These are phyloP conservation scores for Laticauda colubrina DNA, from an alignment of 2,113 vertebrate genomes.

Conservation along the genomic window DNA sequence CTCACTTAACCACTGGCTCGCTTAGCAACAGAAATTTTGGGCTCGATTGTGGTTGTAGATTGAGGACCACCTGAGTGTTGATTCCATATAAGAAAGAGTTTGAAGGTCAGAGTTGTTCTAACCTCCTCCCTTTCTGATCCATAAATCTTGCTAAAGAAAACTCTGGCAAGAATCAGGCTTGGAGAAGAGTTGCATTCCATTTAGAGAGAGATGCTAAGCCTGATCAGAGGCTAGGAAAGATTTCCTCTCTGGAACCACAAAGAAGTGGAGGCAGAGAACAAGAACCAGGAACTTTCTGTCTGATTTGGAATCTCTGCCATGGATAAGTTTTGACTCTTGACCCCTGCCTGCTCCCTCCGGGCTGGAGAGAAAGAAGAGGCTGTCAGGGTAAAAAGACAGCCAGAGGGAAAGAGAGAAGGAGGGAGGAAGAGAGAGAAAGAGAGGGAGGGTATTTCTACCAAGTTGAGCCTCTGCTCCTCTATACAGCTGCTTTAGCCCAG, in stretches of 20 bases:
- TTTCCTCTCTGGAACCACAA: neutral
- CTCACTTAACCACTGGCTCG: too few relatives aligned
- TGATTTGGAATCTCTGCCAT: neutral
- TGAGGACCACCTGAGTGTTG: too few relatives aligned
- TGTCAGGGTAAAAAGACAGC: neutral
- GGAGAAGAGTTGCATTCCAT: neutral
- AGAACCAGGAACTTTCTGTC: neutral
- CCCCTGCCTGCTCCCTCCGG: neutral
- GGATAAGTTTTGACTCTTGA: neutral
- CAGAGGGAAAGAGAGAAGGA: neutral
- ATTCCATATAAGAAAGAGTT: too few relatives aligned
- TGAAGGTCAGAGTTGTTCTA: too few relatives aligned
- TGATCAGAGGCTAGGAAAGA: neutral
- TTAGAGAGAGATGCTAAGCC: neutral
- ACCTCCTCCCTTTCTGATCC: too few relatives aligned
- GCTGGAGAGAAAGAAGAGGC: neutral
- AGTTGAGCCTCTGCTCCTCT: neutral
- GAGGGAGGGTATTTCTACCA: neutral
- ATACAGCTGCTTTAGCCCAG: neutral
- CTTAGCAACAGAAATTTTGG: too few relatives aligned
- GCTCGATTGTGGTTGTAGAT: too few relatives aligned
- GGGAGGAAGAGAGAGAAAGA: too few relatives aligned
- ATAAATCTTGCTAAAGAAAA: neutral
- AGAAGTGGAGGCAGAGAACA: neutral
- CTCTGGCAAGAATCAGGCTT: neutral